phyloP scores from a whole-genome alignment of 2,113 vertebrate genomes.

The Cebidichthys violaceus region DNA sequence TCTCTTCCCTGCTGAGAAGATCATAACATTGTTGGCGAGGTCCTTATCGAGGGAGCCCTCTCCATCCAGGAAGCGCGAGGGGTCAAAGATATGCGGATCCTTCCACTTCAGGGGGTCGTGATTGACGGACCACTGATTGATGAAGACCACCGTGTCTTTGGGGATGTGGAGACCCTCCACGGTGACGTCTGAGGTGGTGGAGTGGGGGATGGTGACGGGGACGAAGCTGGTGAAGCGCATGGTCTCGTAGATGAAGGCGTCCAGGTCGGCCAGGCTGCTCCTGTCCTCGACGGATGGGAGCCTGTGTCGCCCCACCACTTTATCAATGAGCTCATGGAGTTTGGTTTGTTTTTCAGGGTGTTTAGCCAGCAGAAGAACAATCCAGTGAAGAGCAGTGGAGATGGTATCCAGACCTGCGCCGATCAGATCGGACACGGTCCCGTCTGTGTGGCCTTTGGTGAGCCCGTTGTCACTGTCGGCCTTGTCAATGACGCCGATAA shows the following conservation, averaged over 20 bases:
- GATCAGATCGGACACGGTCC: slow-evolving; percentile 81
- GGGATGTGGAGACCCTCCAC: slow-evolving; percentile 85
- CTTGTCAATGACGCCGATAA: slow-evolving; percentile 75
- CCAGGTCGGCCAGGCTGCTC: slow-evolving; percentile 77
- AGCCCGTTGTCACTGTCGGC: slow-evolving; percentile 57
- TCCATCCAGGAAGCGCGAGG: slow-evolving; percentile 83
- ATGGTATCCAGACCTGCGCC: slow-evolving; percentile 87
- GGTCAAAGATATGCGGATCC: slow-evolving; percentile 86
- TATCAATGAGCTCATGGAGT: slow-evolving; percentile 85
- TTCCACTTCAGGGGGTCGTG: slow-evolving; percentile 85
- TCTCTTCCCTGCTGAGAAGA: slow-evolving; percentile 87
- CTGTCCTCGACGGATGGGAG: slow-evolving; percentile 83
- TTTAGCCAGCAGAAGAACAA: slow-evolving; percentile 86
- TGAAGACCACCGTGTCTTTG: slow-evolving; percentile 87
- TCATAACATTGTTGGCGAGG: slow-evolving; percentile 82
- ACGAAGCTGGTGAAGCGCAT: slow-evolving; percentile 90
- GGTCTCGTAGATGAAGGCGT: slow-evolving; percentile 88
- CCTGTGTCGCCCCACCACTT: slow-evolving; percentile 83
- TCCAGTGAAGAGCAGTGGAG: slow-evolving; percentile 83
- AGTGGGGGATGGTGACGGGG: slow-evolving; percentile 89
- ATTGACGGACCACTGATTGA: slow-evolving; percentile 92
- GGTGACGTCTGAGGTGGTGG: slow-evolving; percentile 86
- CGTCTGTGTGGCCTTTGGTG: slow-evolving; percentile 74
- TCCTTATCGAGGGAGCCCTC: slow-evolving; percentile 82
- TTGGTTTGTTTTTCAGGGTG: slow-evolving; percentile 82